Percentiles rank a stretch among this genome's conserved stretches.
Evolutionary conservation across 2,113 vertebrate species (phyloP).

Genomic region (Pachycephala philippinensis): DNA sequence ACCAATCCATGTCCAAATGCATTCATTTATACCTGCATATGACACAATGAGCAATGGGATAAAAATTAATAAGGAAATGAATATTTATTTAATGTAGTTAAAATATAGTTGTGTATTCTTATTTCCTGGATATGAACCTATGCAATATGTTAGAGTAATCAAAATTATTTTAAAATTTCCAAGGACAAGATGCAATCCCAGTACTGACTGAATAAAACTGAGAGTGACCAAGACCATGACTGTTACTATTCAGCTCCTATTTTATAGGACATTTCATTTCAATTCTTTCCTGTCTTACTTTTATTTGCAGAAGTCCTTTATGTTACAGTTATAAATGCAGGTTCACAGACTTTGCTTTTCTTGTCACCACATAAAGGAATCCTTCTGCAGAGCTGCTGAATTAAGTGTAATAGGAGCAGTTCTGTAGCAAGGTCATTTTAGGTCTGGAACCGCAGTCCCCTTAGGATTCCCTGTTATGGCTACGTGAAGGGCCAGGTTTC

Average conservation of each 20-base stretch:
- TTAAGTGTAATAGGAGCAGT: not conserved
- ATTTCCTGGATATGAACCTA: not conserved
- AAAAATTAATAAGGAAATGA: not conserved
- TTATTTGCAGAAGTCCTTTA: slow-evolving; percentile 7
- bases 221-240: not conserved
- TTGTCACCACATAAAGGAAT: slow-evolving; percentile 19
- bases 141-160: not conserved
- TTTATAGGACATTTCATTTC: not conserved
- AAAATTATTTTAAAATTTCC: not conserved
- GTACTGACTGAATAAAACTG: not conserved
- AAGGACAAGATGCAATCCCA: not conserved
- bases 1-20: not conserved
- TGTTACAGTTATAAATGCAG: not conserved
- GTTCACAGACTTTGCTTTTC: slow-evolving; percentile 38
- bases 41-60: not conserved
- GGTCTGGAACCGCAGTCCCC: not conserved
- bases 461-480: slow-evolving; percentile 20
- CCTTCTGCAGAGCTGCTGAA: slow-evolving; percentile 25
- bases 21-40: not conserved
- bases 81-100: not conserved
- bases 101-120: not conserved
- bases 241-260: not conserved
- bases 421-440: slow-evolving; percentile 15
- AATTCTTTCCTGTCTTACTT: not conserved
- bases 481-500: not conserved